Evolutionary conservation across 1,140 invertebrate genomes (phyloP).

Genomic region (Dysdera silvatica): DNA sequence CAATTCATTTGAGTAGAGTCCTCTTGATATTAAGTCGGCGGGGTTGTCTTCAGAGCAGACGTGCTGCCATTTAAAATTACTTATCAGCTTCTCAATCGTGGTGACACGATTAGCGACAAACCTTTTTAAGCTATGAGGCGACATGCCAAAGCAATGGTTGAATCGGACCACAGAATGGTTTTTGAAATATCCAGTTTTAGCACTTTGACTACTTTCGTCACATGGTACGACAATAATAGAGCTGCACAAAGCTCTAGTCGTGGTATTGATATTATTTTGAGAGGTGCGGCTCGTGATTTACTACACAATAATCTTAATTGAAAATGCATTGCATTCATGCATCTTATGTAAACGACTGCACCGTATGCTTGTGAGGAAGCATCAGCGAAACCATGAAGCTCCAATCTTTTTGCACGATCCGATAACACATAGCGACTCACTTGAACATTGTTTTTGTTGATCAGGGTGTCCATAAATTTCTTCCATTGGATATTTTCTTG

Average conservation of each 20-base stretch:
- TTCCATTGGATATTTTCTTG: no score
- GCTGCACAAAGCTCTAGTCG: conserved; percentile 15
- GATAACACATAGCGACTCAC: no score
- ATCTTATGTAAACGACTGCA: conserved; percentile 23
- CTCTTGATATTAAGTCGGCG: no score
- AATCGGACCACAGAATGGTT: conserved; percentile 39
- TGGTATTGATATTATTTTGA: conserved; percentile 15
- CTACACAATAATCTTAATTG: background rate
- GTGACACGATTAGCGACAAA: conserved; percentile 46
- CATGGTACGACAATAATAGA: conserved; percentile 10
- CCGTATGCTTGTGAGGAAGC: conserved; percentile 23
- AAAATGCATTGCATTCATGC: background rate
- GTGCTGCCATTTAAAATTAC: no score
- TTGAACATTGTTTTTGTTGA: no score
- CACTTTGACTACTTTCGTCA: background rate
- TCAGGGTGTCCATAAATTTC: no score
- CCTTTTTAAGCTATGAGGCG: conserved; percentile 37
- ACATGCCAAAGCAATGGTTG: conserved; percentile 39
- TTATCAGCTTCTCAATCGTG: no score
- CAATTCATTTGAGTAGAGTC: no score
- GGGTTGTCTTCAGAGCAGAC: no score
- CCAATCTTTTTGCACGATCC: no score
- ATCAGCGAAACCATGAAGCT: conserved; percentile 26
- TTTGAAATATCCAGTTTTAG: background rate
- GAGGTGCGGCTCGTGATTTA: conserved; percentile 25